Percentiles rank a stretch among this genome's conserved stretches.
Evolutionary conservation across 2,888 invertebrate genomes (phyloP).

Genomic region (Ennomos erosarius): DNA sequence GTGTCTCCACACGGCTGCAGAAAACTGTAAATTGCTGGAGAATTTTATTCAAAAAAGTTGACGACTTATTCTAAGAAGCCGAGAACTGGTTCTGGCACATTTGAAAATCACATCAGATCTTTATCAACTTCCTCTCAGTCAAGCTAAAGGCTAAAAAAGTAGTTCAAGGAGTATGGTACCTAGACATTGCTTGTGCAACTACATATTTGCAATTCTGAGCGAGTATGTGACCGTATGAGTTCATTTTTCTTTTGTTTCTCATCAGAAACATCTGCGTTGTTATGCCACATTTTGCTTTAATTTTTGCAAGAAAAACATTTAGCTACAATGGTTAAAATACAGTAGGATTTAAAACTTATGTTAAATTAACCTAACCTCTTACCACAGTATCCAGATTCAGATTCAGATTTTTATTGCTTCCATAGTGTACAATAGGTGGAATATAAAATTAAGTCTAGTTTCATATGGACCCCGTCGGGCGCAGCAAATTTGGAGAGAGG

Average conservation of each 20-base stretch:
- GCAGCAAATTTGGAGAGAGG: no score
- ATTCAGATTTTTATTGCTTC: no score
- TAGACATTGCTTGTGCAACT: constrained; percentile 50
- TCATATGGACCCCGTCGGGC: no score
- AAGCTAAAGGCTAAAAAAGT: constrained; percentile 49
- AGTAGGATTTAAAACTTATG: no score
- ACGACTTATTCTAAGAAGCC: constrained; percentile 11
- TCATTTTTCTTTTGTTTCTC: constrained; percentile 74
- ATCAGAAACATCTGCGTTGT: constrained; percentile 77
- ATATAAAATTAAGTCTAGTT: no score
- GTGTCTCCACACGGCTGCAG: background rate
- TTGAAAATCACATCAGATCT: constrained; percentile 21
- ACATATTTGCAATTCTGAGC: constrained; percentile 68
- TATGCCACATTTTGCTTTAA: constrained; percentile 59
- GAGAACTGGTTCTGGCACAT: constrained; percentile 5
- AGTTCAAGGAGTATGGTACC: constrained; percentile 53
- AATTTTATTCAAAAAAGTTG: background rate
- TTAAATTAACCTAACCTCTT: no score
- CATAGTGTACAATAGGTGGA: no score
- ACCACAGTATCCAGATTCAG: no score
- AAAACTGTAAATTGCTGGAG: background rate
- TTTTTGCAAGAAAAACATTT: no score
- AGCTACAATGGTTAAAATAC: no score
- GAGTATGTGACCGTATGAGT: constrained; percentile 65
- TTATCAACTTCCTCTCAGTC: constrained; percentile 30